Conservation (phyloP, 2,888 invertebrate genomes). For the Beris chalybata region DNA sequence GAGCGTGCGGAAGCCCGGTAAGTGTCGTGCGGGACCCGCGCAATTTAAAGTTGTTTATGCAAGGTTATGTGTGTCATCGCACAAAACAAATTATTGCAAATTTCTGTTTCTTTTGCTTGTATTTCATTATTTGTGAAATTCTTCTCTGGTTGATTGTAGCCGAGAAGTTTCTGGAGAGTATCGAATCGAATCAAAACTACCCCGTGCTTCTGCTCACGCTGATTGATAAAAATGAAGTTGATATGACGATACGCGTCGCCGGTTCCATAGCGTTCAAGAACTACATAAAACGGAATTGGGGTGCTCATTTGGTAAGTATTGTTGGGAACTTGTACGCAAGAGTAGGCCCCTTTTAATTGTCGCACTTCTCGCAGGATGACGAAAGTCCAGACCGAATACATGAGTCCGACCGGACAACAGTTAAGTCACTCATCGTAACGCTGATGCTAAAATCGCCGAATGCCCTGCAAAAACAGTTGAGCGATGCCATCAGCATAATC, state of each 20-base stretch:
- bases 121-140: conserved; percentile 2
- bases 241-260: conserved; percentile 81
- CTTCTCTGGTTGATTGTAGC: conserved; percentile 60
- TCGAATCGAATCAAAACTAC: conserved; percentile 90
- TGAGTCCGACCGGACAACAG: conserved; percentile 72
- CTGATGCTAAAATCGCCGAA: conserved; percentile 92
- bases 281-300: conserved; percentile 95
- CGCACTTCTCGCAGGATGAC: conserved; percentile 58
- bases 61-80: conserved; percentile 12
- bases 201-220: conserved; percentile 82
- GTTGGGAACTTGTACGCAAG: background rate
- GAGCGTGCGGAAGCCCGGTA: conserved; percentile 81
- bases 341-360: background rate
- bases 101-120: background rate
- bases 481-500: conserved; percentile 93
- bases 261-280: conserved; percentile 97
- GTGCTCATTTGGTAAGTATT: conserved; percentile 63
- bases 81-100: background rate
- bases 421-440: conserved; percentile 85
- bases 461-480: conserved; percentile 88
- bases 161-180: conserved; percentile 87
- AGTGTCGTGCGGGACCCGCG: conserved; percentile 46
- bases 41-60: conserved; percentile 12
- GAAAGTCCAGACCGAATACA: conserved; percentile 81
- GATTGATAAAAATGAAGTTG: conserved; percentile 79